A percentile compares a stretch with the other conserved stretches of the same genome.
These are phyloP conservation scores for Drosophila quinaria DNA, from an alignment of 2,888 invertebrate genomes.

Conservation along the genomic window DNA sequence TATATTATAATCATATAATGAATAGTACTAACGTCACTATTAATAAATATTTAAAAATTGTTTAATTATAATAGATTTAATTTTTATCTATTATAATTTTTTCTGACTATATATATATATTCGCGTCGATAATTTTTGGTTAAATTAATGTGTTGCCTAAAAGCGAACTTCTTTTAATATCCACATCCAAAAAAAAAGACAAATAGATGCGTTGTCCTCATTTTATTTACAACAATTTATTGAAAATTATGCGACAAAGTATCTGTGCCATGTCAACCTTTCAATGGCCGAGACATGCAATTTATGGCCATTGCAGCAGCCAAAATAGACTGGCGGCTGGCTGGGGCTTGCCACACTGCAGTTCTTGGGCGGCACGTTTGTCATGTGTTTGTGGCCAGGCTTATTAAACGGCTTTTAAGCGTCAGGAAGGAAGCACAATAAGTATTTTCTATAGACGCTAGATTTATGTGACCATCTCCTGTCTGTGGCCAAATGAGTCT, in stretches of 20 bases:
- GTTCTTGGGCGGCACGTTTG: slow-evolving; percentile 62
- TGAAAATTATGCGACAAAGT: slow-evolving; percentile 74
- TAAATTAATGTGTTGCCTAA: neutral
- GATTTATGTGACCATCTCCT: slow-evolving; percentile 60
- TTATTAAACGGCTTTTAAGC: slow-evolving; percentile 79
- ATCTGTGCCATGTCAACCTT: slow-evolving; percentile 68
- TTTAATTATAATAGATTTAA: too few relatives aligned
- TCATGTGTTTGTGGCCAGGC: slow-evolving; percentile 69
- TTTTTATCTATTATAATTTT: too few relatives aligned
- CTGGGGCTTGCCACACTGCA: slow-evolving; percentile 36
- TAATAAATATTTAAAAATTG: too few relatives aligned
- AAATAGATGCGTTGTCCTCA: neutral
- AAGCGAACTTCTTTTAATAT: neutral
- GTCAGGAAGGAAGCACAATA: slow-evolving; percentile 53
- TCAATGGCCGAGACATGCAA: slow-evolving; percentile 60
- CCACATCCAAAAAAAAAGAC: neutral
- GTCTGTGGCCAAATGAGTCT: slow-evolving; percentile 39
- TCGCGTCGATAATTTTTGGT: neutral
- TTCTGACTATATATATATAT: too few relatives aligned
- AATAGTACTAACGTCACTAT: too few relatives aligned
- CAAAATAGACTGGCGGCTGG: slow-evolving; percentile 22
- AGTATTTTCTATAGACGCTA: slow-evolving; percentile 56
- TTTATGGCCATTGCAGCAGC: slow-evolving; percentile 69
- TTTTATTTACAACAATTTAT: slow-evolving; percentile 46
- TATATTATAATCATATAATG: too few relatives aligned